Conservation (phyloP, 2,888 invertebrate species). For the Agrotis clavis region DNA sequence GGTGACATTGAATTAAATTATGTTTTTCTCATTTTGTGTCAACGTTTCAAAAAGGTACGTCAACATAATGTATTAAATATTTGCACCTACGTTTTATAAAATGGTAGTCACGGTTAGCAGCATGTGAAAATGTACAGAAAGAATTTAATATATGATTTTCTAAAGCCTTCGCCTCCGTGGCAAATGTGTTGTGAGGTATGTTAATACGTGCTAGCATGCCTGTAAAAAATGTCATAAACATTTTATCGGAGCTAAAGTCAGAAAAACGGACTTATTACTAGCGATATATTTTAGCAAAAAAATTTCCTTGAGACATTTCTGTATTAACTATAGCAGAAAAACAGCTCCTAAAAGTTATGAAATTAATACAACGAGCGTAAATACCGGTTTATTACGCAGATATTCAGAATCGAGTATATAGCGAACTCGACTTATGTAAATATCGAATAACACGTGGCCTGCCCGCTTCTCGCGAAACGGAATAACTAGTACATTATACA, state of each 20-base stretch:
- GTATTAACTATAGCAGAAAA: constrained; percentile 8
- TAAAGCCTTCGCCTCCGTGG: constrained; percentile 30
- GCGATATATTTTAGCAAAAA: neutral
- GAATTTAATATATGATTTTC: constrained; percentile 23
- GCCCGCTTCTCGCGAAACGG: constrained; percentile 15
- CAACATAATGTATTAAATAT: constrained; percentile 18
- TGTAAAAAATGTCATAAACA: constrained; percentile 15
- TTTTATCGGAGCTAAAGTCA: constrained; percentile 7
- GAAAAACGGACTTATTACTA: neutral
- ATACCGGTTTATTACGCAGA: constrained; percentile 37
- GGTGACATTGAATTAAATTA: constrained; percentile 39
- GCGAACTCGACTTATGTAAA: constrained; percentile 37
- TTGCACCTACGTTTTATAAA: constrained; percentile 18
- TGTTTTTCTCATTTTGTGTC: neutral
- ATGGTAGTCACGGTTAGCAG: constrained; percentile 13
- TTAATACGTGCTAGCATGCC: constrained; percentile 12
- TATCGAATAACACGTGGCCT: constrained; percentile 42
- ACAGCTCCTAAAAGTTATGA: neutral
- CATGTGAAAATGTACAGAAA: constrained; percentile 22
- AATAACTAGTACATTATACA: constrained; percentile 29
- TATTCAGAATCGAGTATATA: neutral
- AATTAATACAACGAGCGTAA: constrained; percentile 6
- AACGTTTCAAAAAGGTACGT: constrained; percentile 1
- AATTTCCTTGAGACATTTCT: neutral
- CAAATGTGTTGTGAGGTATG: constrained; percentile 27